A percentile compares a stretch with the other conserved stretches of the same genome.
These are phyloP conservation scores for Drosophila quadrilineata DNA, from an alignment of 1,140 invertebrate genomes.

Conservation along the genomic window DNA sequence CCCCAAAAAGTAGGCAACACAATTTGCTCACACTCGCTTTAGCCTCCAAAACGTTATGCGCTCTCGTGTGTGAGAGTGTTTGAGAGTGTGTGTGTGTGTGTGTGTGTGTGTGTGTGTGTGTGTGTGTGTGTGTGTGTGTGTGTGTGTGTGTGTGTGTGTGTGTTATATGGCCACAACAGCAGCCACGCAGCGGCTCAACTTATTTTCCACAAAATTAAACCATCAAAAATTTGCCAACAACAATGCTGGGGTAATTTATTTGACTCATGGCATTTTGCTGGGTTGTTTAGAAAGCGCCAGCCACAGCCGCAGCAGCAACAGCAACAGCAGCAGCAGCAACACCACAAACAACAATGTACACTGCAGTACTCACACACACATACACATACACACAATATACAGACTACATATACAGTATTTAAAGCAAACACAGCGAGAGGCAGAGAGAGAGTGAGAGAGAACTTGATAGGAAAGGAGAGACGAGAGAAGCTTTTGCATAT, in stretches of 20 bases:
- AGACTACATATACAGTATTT: constrained; percentile 33
- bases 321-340: constrained; percentile 3
- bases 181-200: constrained; percentile 76
- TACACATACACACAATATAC: constrained; percentile 12
- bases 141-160: constrained; percentile 30
- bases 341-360: constrained; percentile 38
- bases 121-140: constrained; percentile 24
- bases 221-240: constrained; percentile 79
- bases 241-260: constrained; percentile 77
- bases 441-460: background rate
- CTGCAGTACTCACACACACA: constrained; percentile 22
- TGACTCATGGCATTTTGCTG: constrained; percentile 67
- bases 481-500: constrained; percentile 17
- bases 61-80: background rate
- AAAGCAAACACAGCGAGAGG: constrained; percentile 42
- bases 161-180: constrained; percentile 65
- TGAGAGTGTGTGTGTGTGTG: constrained; percentile 26
- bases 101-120: constrained; percentile 9
- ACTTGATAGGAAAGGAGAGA: background rate
- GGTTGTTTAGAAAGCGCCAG: constrained; percentile 54
- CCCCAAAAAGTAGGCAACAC: constrained; percentile 65
- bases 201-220: constrained; percentile 80
- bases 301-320: constrained; percentile 30
- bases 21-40: constrained; percentile 16
- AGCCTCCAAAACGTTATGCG: background rate